phyloP scores from a whole-genome alignment of 2,888 invertebrate species.

The Plagiodera versicolora region DNA sequence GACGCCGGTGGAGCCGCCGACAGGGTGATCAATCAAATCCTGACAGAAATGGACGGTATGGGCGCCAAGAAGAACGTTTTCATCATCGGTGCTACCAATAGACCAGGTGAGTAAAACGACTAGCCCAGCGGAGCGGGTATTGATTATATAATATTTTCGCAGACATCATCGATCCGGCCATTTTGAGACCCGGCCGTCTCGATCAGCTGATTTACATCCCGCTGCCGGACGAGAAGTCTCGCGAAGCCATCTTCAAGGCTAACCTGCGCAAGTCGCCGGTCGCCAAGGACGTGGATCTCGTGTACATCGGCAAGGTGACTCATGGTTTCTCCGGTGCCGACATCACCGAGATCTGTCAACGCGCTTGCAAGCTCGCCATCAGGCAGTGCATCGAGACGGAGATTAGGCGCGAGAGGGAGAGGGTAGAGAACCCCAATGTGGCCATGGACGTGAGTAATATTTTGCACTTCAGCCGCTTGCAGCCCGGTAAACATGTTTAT shows the following conservation, averaged over 20 bases:
- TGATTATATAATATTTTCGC: no score
- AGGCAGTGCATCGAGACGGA: constrained; percentile 97
- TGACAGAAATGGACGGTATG: constrained; percentile 99
- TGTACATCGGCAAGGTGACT: constrained; percentile 85
- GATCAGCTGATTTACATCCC: constrained; percentile 99
- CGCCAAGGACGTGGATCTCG: constrained; percentile 90
- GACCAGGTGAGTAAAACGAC: constrained; percentile 65
- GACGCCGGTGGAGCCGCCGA: constrained; percentile 99
- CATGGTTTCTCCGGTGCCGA: constrained; percentile 99
- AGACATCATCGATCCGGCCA: constrained; percentile 99
- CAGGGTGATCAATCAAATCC: constrained; percentile 98
- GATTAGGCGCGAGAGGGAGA: constrained; percentile 85
- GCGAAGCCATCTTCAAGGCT: constrained; percentile 93
- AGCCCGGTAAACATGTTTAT: no score
- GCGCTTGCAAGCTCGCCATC: constrained; percentile 98
- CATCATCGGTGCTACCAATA: constrained; percentile 95
- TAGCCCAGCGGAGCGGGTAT: no score
- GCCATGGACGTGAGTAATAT: constrained; percentile 78
- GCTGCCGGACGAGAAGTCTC: constrained; percentile 96
- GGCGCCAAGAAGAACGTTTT: constrained; percentile 99
- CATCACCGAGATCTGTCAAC: constrained; percentile 98
- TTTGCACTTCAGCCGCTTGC: no score
- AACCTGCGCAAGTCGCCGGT: constrained; percentile 96
- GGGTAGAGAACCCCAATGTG: constrained; percentile 73
- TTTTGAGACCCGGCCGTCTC: constrained; percentile 95